These are phyloP conservation scores for Beaufortia kweichowensis DNA, from an alignment of 2,113 vertebrate species.

Conservation along the genomic window DNA sequence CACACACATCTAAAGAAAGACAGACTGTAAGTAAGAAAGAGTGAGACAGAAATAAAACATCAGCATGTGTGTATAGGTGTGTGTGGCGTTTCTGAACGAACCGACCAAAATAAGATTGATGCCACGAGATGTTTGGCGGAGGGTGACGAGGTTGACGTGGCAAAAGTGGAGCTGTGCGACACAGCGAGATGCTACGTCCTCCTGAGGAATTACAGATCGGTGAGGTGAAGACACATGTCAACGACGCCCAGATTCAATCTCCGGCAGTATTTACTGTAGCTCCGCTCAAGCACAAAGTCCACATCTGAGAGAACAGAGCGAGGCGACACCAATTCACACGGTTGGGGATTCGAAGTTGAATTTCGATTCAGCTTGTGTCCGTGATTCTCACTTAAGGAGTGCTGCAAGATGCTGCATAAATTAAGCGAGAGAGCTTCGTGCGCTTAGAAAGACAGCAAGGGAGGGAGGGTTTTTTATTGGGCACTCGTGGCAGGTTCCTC, in stretches of 20 bases:
- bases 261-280: constrained; percentile 63
- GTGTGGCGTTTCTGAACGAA: not conserved
- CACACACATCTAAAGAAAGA: constrained; percentile 38
- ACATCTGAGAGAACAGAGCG: constrained; percentile 29
- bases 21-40: not conserved
- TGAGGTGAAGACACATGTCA: constrained; percentile 58
- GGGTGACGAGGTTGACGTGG: constrained; percentile 46
- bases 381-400: constrained; percentile 60
- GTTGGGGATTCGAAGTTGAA: not conserved
- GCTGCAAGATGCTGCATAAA: constrained; percentile 72
- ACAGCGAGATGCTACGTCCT: constrained; percentile 28
- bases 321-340: not conserved
- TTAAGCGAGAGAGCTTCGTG: constrained; percentile 60
- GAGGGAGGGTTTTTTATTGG: constrained; percentile 26
- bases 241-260: constrained; percentile 53
- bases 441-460: not conserved
- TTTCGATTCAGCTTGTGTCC: constrained; percentile 50
- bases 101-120: constrained; percentile 10
- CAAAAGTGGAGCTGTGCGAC: constrained; percentile 50
- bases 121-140: constrained; percentile 24
- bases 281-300: constrained; percentile 30
- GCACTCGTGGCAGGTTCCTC: constrained; percentile 18
- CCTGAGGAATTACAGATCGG: constrained; percentile 56
- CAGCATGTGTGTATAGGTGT: not conserved
- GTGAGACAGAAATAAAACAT: not conserved